Conservation (phyloP, 2,888 invertebrate genomes). For the Drosophila pegasa region DNA sequence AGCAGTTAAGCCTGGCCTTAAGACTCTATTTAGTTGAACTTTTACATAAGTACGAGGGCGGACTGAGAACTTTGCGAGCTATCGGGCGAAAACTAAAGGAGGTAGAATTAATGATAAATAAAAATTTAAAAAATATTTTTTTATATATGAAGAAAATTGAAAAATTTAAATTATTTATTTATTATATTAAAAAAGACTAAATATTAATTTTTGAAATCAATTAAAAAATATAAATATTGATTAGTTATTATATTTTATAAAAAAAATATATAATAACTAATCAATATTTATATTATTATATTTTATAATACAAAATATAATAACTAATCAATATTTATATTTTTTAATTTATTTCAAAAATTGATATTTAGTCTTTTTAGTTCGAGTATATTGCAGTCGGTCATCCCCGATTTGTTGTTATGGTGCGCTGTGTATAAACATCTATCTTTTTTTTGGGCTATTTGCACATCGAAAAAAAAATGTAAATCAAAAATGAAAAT, state of each 20-base stretch:
- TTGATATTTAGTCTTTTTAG: neutral
- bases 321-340: too few species aligned
- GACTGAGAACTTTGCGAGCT: neutral
- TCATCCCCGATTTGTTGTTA: neutral
- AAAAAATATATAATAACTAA: too few species aligned
- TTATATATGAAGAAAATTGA: too few species aligned
- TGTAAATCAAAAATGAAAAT: slow-evolving; percentile 20
- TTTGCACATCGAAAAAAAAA: neutral
- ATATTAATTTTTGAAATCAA: neutral
- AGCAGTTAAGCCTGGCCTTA: slow-evolving; percentile 24
- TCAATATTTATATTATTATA: too few species aligned
- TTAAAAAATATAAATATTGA: too few species aligned
- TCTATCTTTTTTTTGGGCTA: neutral
- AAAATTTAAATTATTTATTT: too few species aligned
- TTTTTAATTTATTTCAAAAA: neutral
- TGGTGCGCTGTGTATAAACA: neutral
- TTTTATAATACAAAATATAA: too few species aligned
- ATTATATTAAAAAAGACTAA: too few species aligned
- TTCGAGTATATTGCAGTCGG: neutral
- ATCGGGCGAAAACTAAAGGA: neutral
- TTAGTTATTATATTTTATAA: neutral
- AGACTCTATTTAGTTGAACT: neutral
- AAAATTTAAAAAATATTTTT: too few species aligned
- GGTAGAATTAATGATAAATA: neutral
- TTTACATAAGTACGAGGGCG: neutral